Evolutionary conservation across 1,140 invertebrate genomes (phyloP).

Genomic region (Drosophila tristis): DNA sequence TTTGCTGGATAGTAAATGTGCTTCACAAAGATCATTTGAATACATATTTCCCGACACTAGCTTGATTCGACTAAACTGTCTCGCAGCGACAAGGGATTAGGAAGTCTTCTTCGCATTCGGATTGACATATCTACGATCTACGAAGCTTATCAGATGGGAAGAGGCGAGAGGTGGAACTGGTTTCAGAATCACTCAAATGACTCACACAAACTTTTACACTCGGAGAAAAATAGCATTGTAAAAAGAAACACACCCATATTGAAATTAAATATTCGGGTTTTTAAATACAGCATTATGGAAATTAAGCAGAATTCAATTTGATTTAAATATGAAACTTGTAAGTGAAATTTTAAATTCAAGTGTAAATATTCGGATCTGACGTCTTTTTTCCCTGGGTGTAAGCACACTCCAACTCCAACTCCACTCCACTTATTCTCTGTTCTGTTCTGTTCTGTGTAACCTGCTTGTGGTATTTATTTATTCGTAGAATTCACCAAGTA

Average conservation of each 20-base stretch:
- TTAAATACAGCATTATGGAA: no score
- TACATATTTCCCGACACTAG: conserved; percentile 10
- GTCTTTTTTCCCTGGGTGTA: conserved; percentile 1
- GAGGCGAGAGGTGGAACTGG: conserved; percentile 38
- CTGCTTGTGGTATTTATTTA: conserved; percentile 36
- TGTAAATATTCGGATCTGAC: no score
- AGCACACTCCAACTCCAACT: conserved; percentile 12
- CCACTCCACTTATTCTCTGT: conserved; percentile 24
- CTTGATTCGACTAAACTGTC: conserved; percentile 17
- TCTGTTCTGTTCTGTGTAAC: conserved; percentile 26
- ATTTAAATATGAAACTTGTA: no score
- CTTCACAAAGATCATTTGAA: conserved; percentile 27
- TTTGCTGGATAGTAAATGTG: conserved; percentile 19
- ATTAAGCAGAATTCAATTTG: no score
- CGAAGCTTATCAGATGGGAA: conserved; percentile 53
- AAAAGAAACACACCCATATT: no score
- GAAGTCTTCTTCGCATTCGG: conserved; percentile 59
- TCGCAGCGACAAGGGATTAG: conserved; percentile 59
- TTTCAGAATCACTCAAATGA: conserved; percentile 34
- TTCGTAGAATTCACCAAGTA: conserved; percentile 34
- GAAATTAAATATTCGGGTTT: no score
- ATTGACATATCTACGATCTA: conserved; percentile 64
- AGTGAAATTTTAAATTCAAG: no score
- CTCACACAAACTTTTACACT: conserved; percentile 15
- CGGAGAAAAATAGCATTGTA: no score